Evolutionary conservation across 1,140 invertebrate species (phyloP).

Genomic region (Solenopsis fugax): DNA sequence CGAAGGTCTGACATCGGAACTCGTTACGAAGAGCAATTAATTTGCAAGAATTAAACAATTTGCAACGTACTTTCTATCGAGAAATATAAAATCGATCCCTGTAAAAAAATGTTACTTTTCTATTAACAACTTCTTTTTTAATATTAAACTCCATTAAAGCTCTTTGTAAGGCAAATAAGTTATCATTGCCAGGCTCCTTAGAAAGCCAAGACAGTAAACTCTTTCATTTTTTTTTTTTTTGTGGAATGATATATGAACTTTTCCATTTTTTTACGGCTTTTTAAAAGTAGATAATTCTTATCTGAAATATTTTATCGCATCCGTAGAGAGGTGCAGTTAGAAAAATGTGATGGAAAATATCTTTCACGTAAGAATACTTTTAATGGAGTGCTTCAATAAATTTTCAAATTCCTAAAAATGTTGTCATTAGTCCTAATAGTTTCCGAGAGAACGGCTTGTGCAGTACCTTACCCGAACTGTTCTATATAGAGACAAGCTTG

Average conservation of each 20-base stretch:
- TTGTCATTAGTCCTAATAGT: constrained; percentile 8
- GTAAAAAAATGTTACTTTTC: not conserved
- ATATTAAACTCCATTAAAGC: constrained; percentile 4
- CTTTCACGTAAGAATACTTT: not conserved
- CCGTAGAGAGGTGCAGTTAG: not conserved
- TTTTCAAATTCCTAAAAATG: not conserved
- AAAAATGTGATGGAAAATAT: not conserved
- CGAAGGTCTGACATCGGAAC: constrained; percentile 16
- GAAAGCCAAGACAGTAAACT: not conserved
- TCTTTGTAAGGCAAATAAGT: constrained; percentile 19
- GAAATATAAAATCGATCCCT: not conserved
- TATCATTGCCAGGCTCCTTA: not conserved
- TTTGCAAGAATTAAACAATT: constrained; percentile 58
- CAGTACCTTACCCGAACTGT: not conserved
- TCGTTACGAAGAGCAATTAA: constrained; percentile 53
- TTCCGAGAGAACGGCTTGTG: not conserved
- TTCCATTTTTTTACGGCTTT: not conserved
- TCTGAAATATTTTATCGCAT: not conserved
- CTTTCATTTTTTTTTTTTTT: not conserved
- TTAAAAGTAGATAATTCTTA: not conserved
- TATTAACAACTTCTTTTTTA: not conserved
- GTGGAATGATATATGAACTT: not conserved
- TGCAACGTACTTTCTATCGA: constrained; percentile 19
- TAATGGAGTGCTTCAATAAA: not conserved
- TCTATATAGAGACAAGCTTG: not conserved